phyloP scores from a whole-genome alignment of 2,888 invertebrate species.

The Panzeria rudis region DNA sequence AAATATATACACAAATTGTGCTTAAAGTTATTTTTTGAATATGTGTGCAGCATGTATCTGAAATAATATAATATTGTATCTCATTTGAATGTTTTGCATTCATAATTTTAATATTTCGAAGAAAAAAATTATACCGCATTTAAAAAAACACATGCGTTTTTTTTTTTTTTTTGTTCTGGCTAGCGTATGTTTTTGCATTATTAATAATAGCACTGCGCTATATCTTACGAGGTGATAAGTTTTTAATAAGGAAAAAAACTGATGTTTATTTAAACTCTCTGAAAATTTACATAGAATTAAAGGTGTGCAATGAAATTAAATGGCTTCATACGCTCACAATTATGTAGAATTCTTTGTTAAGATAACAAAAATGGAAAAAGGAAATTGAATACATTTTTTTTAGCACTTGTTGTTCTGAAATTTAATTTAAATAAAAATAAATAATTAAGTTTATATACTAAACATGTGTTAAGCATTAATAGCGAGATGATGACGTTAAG shows the following conservation, averaged over 20 bases:
- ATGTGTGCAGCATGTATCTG: slow-evolving; percentile 15
- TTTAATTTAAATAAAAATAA: slow-evolving; percentile 13
- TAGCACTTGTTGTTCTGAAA: slow-evolving; percentile 43
- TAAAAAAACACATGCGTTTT: slow-evolving; percentile 51
- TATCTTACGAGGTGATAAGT: slow-evolving; percentile 58
- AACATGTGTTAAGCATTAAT: neutral
- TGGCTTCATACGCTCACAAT: slow-evolving; percentile 7
- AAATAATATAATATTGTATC: slow-evolving; percentile 22
- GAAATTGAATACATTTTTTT: slow-evolving; percentile 40
- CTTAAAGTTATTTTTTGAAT: slow-evolving; percentile 23
- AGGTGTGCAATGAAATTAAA: slow-evolving; percentile 61
- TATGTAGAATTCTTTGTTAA: slow-evolving; percentile 43
- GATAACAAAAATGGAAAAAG: slow-evolving; percentile 37
- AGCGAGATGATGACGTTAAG: neutral
- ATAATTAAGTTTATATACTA: neutral
- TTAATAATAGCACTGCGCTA: slow-evolving; percentile 11
- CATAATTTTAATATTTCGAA: slow-evolving; percentile 60
- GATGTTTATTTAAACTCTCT: slow-evolving; percentile 46
- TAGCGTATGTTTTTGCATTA: slow-evolving; percentile 4
- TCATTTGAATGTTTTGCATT: slow-evolving; percentile 54
- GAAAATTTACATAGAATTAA: slow-evolving; percentile 41
- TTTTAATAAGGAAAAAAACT: slow-evolving; percentile 56
- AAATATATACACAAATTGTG: slow-evolving; percentile 38
- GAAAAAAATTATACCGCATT: slow-evolving; percentile 58
- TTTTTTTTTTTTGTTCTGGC: neutral